These are phyloP conservation scores for Rhabditoides inermis DNA, from an alignment of 2,888 invertebrate species.

Conservation along the genomic window DNA sequence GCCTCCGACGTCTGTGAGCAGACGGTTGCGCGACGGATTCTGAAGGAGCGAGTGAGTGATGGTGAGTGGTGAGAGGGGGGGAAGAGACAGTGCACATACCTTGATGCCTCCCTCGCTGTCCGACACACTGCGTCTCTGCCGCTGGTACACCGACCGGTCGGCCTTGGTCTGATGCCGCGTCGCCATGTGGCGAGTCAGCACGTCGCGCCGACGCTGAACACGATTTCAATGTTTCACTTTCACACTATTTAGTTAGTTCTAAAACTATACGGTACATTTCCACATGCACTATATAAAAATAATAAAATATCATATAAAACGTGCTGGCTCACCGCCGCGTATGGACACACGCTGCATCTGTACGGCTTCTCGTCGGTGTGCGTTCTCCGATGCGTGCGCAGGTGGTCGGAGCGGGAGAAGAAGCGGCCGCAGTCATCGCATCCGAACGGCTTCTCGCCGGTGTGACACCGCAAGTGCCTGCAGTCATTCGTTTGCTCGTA, in stretches of 20 bases:
- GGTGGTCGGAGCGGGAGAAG: conserved; percentile 46
- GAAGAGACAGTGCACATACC: too few species aligned
- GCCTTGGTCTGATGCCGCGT: conserved; percentile 41
- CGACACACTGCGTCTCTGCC: conserved; percentile 27
- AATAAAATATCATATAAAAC: background rate
- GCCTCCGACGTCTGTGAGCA: background rate
- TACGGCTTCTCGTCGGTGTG: conserved; percentile 51
- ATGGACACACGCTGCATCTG: conserved; percentile 40
- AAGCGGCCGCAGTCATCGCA: conserved; percentile 43
- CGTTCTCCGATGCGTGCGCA: conserved; percentile 36
- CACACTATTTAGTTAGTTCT: too few species aligned
- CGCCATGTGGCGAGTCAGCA: conserved; percentile 47
- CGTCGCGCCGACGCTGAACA: conserved; percentile 44
- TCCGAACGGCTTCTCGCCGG: conserved; percentile 49
- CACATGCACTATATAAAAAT: background rate
- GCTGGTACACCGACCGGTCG: too few species aligned
- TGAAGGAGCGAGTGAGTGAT: background rate
- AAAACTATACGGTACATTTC: too few species aligned
- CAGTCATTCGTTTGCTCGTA: background rate
- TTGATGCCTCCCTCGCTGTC: conserved; percentile 24
- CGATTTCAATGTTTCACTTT: too few species aligned
- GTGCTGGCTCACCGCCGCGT: conserved; percentile 39
- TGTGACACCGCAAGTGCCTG: conserved; percentile 46
- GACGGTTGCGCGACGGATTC: background rate
- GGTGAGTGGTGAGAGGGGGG: too few species aligned